Evolutionary conservation across 2,113 vertebrate genomes (phyloP), one percentile per base, ranked within the genome.

Genomic region (Bos javanicus): DNA sequence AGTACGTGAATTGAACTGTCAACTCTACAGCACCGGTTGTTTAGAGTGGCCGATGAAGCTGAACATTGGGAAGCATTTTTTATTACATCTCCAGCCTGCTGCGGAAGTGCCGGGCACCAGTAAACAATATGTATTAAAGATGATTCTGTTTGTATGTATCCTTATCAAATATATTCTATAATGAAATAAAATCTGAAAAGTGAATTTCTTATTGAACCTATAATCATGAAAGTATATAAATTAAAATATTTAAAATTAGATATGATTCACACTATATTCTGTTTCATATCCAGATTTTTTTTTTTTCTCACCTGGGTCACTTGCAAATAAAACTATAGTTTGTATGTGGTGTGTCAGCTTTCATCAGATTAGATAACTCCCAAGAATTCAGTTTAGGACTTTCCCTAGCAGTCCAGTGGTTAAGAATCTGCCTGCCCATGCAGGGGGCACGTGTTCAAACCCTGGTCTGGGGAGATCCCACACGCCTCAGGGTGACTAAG

Each of bases 11-110:
- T 91, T 92, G 83, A 97, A 95, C 96, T 95, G 83, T 94, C 95
- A 98, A 84, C 98, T 98, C 98, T 96, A 64, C 91, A 87, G 97
- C 98, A 97, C 98, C 96, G 98, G 98, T 96, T 98, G 98, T 98
- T 98, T 97, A 95, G 98, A 98, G 98, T 91, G 92, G 93, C 96
- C 43, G 17, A n/a, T 93, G n/a, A 93, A 95, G 94, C 94, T 28
- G 90, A 94, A 96, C 92, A 84, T 97, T 96, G 97, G 97, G 97
- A 97, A 87, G 94, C 98, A 12, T 86, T 96, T 98, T 97, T 97
- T 94, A 95, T 97, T 97, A 92, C 98, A 97, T 97, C 98, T 97
- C 97, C 91, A 96, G 91, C 98, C 97, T 96, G 97, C 98, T 95
- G 97, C 62, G 78, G 98, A 97, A 94, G 97, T 95, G 98, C 98